A percentile compares a stretch with the other conserved stretches of the same genome.
Evolutionary conservation across 2,113 vertebrate species (phyloP).

Genomic region (Mesembrinibis cayennensis): DNA sequence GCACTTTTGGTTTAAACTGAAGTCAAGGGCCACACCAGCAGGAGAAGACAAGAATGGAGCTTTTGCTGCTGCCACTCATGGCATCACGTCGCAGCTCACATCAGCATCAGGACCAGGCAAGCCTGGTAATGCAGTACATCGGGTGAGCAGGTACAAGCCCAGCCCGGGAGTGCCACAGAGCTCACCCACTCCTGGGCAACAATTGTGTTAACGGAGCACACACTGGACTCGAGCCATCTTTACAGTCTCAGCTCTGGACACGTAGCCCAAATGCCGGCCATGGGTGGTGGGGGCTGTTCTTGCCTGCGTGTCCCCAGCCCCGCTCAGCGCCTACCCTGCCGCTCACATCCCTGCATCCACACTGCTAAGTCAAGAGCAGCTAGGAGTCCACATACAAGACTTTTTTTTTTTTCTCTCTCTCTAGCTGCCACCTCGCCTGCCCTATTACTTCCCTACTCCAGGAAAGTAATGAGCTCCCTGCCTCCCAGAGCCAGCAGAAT

Average conservation of each 20-base stretch:
- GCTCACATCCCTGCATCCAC: not conserved
- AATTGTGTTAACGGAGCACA: not conserved
- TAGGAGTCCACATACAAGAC: not conserved
- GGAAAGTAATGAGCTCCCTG: not conserved
- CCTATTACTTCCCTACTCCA: not conserved
- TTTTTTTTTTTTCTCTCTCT: not conserved
- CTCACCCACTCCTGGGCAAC: not conserved
- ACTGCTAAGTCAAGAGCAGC: not conserved
- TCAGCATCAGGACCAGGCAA: not conserved
- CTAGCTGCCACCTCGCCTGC: not conserved
- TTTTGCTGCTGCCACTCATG: not conserved
- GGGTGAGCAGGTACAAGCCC: not conserved
- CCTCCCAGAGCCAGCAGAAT: not conserved
- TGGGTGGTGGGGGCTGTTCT: not conserved
- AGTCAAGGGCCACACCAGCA: not conserved
- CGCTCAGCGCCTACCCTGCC: accelerated
- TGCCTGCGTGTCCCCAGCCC: not conserved
- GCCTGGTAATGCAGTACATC: accelerated
- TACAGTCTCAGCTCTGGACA: not conserved
- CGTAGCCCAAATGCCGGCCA: accelerated
- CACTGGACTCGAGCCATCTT: accelerated
- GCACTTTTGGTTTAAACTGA: not conserved
- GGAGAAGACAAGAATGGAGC: not conserved
- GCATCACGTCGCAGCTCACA: not conserved
- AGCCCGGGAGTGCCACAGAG: not conserved